Conservation (phyloP, 2,888 invertebrate genomes). For the Heteromurus nitidus region DNA sequence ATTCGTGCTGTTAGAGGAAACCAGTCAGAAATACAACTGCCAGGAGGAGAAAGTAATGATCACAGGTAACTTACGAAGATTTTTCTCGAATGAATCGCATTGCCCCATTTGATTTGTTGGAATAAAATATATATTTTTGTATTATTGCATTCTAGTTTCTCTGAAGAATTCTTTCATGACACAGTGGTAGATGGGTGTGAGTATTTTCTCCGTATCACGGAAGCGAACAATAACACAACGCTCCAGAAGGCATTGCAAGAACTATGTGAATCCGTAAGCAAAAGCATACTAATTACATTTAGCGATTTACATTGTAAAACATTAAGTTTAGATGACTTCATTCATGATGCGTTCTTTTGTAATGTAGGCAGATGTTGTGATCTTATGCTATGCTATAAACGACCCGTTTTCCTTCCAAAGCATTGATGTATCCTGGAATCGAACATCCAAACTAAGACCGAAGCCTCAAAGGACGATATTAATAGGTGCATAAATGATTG, state of each 20-base stretch:
- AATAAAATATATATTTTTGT: too few species aligned
- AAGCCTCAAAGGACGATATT: too few species aligned
- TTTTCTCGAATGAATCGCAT: too few species aligned
- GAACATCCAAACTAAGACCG: too few species aligned
- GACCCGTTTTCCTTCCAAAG: constrained; percentile 88
- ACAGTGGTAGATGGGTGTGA: constrained; percentile 85
- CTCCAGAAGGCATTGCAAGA: too few species aligned
- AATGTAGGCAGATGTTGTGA: constrained; percentile 88
- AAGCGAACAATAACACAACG: neutral
- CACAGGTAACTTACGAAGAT: neutral
- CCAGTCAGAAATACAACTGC: neutral
- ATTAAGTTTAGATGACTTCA: too few species aligned
- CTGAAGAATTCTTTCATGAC: constrained; percentile 77
- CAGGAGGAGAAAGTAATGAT: neutral
- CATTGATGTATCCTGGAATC: constrained; percentile 82
- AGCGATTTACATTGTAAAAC: too few species aligned
- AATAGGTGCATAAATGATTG: too few species aligned
- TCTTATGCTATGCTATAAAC: constrained; percentile 89
- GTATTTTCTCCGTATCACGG: constrained; percentile 74
- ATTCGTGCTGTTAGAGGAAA: constrained; percentile 86
- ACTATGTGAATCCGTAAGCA: constrained; percentile 1
- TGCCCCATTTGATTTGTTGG: too few species aligned
- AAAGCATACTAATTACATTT: too few species aligned
- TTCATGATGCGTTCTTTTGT: neutral
- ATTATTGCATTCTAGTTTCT: neutral